phyloP scores from a whole-genome alignment of 1,140 invertebrate species.

The Sitobion miscanthi region DNA sequence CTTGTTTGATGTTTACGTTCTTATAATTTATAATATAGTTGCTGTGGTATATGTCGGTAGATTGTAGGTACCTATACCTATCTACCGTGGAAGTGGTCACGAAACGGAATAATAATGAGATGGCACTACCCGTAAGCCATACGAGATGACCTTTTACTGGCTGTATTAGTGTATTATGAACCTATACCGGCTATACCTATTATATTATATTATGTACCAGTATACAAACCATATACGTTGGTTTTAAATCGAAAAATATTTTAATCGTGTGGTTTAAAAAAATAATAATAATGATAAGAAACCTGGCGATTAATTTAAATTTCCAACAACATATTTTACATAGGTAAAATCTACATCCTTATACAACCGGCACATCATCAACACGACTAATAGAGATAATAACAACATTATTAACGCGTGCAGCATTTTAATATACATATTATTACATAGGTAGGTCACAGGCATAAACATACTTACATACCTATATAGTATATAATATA shows the following conservation, averaged over 20 bases:
- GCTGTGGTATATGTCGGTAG: background rate
- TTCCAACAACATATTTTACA: background rate
- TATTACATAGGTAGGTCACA: too few relatives aligned
- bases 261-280: background rate
- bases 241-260: background rate
- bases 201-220: background rate
- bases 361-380: background rate
- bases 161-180: background rate
- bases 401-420: background rate
- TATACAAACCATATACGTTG: background rate
- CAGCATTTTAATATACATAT: background rate
- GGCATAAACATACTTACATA: too few relatives aligned
- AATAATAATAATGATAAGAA: constrained; percentile 13
- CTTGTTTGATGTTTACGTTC: background rate
- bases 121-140: background rate
- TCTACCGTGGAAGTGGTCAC: background rate
- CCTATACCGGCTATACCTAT: background rate
- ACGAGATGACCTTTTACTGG: background rate
- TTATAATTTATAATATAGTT: background rate
- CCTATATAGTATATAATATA: too few relatives aligned
- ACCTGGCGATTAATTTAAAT: background rate
- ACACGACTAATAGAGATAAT: background rate
- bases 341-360: background rate
- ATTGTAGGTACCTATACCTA: background rate
- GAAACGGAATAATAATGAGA: background rate